Base-by-base conservation (phyloP, 2,797 vertebrate genomes). In the Sebastes glaucus region DNA sequence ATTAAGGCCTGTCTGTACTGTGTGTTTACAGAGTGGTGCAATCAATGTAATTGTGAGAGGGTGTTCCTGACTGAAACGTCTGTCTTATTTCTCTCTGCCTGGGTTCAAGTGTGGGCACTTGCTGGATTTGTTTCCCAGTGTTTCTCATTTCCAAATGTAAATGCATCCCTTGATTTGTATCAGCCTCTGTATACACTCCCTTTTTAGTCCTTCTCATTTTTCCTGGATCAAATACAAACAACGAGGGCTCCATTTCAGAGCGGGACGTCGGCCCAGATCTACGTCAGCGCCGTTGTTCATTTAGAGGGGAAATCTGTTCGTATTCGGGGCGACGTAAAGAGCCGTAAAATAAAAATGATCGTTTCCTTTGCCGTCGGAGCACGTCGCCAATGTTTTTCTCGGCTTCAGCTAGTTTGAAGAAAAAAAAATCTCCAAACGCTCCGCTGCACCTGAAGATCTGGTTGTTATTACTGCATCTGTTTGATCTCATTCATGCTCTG, bases 1-100 rank as follows among this genome's bases (percentile, higher is more conserved):
- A 93, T 96, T 95, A 95, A 80, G 74, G 77, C 87, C 90, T 85
- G 90, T 93, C 82, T 93, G 89, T 89, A 75, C 91, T 89, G 87
- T 93, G 93, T 95, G 94, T 95, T 96, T 95, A 95, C 91, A 88
- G 84, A 95, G 84, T 38, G 84, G 71, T 90, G 86, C 92, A 95
- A 95, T 95, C 94, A 94, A 89, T 92, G 89, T 95, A 95, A 95
- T 94, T 93, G 93, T 94, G 88, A 87, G 88, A 92, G 89, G 92
- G 92, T 90, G 92, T 94, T 94, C 85, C 87, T 88, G 81, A 84
- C 91, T 83, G 81, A 91, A 82, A 87, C 71, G 79, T 92, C 89
- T 88, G 86, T 90, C 88, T 87, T 88, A 77, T 85, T 93, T 91
- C 89, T 93, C 82, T 90, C 77, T 88, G 90, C 83, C 81, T 91